Evolutionary conservation across 2,888 invertebrate genomes (phyloP), one percentile per base, ranked within the genome.

Genomic region (Drosophila yooni): DNA sequence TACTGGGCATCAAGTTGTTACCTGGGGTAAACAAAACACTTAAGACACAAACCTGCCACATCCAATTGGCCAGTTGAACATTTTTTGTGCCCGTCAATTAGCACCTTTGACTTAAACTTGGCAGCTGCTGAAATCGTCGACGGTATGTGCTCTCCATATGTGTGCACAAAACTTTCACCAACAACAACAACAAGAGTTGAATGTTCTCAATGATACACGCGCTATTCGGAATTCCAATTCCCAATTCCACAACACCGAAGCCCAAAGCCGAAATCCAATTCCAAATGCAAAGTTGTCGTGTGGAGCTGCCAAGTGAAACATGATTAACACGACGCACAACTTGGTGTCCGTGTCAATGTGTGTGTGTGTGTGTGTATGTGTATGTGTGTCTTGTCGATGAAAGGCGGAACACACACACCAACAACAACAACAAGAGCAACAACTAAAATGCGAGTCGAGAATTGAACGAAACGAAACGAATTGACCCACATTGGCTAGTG

Each of bases 291-390:
- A 83, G 88, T 80, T 83, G 82, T 82, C 80, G 78, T 79, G 78
- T 58, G 29, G 61, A 58, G 79, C 38, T 65, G 57, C 70, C 78
- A 81, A 83, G 74, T 89, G 87, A 89, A 84, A 84, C 89, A 84
- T 84, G 89, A 86, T 84, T 86, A 89, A 84, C 89, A 84, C 89
- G 75, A 62, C 79, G 74, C 87, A 89, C 89, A 89, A 84, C 81
- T 88, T 77, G 85, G 76, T 63, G 60, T 80, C 68, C 29, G 53
- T 46, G 33, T 57, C 29, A 58, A 40, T 34, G 71, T 51, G 52
- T 62, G 56, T 60, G 36, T 40, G 6, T 29, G 10, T 63, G 40
- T 65, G 63, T 51, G 40, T 64, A 21, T 21, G 21, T 21, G 57
- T 33, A 43, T 70, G 43, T 33, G 70, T 76, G 61, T 43, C 36